Percentiles rank a stretch among this genome's conserved stretches.
Evolutionary conservation across 1,140 invertebrate species (phyloP).

Genomic region (Euura lappo): DNA sequence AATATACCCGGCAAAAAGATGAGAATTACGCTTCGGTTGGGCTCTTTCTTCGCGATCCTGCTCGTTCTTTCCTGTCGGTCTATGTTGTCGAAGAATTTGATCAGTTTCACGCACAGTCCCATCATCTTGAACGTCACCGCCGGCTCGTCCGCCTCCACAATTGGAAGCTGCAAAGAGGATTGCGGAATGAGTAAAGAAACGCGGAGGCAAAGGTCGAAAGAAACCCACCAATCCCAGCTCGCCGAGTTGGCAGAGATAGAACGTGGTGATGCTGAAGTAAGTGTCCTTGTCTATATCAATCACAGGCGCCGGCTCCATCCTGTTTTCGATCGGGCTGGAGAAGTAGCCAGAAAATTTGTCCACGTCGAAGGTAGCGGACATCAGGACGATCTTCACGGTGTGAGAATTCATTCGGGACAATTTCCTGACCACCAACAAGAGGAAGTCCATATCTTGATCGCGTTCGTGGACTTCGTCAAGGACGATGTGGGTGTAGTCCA

Average conservation of each 20-base stretch:
- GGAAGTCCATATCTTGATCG: constrained; percentile 92
- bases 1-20: constrained; percentile 87
- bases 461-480: constrained; percentile 96
- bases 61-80: constrained; percentile 54
- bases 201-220: constrained; percentile 12
- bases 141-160: constrained; percentile 60
- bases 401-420: constrained; percentile 76
- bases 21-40: constrained; percentile 72
- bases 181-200: constrained; percentile 18
- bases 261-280: constrained; percentile 65
- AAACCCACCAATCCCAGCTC: constrained; percentile 48
- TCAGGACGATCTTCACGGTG: constrained; percentile 80
- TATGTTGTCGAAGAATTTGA: constrained; percentile 75
- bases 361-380: constrained; percentile 87
- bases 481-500: constrained; percentile 86
- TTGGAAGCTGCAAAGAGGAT: constrained; percentile 56
- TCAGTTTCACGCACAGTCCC: constrained; percentile 68
- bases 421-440: constrained; percentile 85
- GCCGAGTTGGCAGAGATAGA: constrained; percentile 73
- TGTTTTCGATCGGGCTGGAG: constrained; percentile 59
- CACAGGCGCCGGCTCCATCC: constrained; percentile 61
- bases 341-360: constrained; percentile 80
- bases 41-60: constrained; percentile 49
- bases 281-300: constrained; percentile 63
- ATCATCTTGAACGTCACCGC: constrained; percentile 60